phyloP scores from a whole-genome alignment of 2,113 vertebrate genomes.

The Corapipo altera region DNA sequence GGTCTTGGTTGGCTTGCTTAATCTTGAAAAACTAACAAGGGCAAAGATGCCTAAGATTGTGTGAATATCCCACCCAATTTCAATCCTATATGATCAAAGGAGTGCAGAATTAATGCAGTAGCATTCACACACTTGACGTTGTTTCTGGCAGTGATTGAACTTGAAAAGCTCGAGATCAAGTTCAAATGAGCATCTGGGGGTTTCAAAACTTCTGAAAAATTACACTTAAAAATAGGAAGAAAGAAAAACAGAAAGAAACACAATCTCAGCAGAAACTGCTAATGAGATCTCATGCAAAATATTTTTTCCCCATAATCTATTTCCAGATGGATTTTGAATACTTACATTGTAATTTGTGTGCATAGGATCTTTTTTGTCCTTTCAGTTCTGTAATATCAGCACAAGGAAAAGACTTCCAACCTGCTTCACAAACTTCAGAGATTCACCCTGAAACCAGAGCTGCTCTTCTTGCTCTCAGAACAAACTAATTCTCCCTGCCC shows the following conservation, averaged over 20 bases:
- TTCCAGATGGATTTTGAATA: slow-evolving; percentile 33
- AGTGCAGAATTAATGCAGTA: slow-evolving; percentile 15
- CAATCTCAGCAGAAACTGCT: slow-evolving; percentile 37
- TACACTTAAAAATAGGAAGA: slow-evolving; percentile 40
- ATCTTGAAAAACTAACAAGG: slow-evolving; percentile 23
- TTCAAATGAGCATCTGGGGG: slow-evolving; percentile 47
- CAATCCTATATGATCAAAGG: background rate
- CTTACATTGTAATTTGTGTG: background rate
- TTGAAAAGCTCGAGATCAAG: slow-evolving; percentile 23
- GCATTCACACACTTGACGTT: background rate
- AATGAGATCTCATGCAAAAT: slow-evolving; percentile 45
- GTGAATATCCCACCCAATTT: slow-evolving; percentile 8
- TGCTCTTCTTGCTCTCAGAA: background rate
- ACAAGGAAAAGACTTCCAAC: background rate
- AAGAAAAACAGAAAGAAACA: background rate
- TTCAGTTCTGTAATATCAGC: background rate
- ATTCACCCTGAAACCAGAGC: background rate
- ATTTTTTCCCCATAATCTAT: background rate
- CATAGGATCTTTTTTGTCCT: background rate
- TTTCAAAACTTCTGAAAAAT: slow-evolving; percentile 46
- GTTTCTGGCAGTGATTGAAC: slow-evolving; percentile 18
- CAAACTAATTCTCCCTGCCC: background rate
- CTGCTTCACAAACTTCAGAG: background rate
- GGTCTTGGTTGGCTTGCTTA: slow-evolving; percentile 17
- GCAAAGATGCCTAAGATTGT: background rate